Evolutionary conservation across 2,113 vertebrate species (phyloP).

Genomic region (Pelmatolapia mariae): DNA sequence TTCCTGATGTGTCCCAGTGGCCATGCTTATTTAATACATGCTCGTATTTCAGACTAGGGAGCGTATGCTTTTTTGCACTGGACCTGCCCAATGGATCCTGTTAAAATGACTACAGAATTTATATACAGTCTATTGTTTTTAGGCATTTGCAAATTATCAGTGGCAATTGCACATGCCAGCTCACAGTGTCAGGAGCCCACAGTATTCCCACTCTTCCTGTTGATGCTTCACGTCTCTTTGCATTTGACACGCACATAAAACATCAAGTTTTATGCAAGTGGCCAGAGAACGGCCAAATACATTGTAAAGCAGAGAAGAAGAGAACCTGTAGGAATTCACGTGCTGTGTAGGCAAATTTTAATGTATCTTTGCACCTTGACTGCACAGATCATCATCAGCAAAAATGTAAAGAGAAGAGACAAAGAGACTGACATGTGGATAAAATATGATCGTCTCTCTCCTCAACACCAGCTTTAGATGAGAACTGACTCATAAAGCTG

Average conservation of each 20-base stretch:
- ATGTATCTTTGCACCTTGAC: not conserved
- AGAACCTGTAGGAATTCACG: not conserved
- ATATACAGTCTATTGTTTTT: not conserved
- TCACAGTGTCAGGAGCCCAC: not conserved
- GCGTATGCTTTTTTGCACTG: not conserved
- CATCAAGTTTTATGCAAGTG: not conserved
- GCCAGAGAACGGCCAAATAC: not conserved
- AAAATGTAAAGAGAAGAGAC: not conserved
- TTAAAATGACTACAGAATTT: not conserved
- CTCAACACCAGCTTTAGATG: not conserved
- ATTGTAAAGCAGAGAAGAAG: not conserved
- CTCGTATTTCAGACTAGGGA: not conserved
- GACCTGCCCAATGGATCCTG: not conserved
- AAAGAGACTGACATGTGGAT: not conserved
- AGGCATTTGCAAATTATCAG: not conserved
- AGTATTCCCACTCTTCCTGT: not conserved
- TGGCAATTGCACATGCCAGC: not conserved
- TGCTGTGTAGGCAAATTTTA: not conserved
- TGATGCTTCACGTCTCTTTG: not conserved
- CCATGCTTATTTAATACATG: not conserved
- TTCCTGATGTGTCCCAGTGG: not conserved
- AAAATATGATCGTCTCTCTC: not conserved
- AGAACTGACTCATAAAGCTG: not conserved
- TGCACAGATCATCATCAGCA: not conserved
- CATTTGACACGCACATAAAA: not conserved